Evolutionary conservation across 1,140 invertebrate genomes (phyloP).

Genomic region (Drosophila prosaltans): DNA sequence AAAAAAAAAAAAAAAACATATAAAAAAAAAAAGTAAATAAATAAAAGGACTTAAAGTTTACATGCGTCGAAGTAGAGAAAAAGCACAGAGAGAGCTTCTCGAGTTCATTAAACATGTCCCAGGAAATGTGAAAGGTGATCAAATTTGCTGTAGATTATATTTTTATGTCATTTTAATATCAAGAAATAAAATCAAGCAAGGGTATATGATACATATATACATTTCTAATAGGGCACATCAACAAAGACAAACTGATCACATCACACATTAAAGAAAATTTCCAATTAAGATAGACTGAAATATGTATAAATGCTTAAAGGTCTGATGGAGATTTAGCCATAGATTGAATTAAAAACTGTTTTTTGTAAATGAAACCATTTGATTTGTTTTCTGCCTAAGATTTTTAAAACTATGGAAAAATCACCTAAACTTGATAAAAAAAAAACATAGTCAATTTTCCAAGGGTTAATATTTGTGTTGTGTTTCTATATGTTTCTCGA

Average conservation of each 20-base stretch:
- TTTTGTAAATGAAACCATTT: no score
- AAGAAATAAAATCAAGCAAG: background rate
- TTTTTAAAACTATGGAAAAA: no score
- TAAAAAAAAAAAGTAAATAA: conserved; percentile 1
- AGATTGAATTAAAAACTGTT: no score
- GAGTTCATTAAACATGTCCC: conserved; percentile 2
- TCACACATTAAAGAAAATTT: background rate
- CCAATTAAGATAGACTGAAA: background rate
- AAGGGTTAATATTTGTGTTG: no score
- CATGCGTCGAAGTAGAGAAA: background rate
- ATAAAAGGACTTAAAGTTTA: conserved; percentile 13
- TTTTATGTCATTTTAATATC: background rate
- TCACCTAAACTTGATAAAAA: no score
- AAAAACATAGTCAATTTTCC: no score
- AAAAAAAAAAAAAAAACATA: background rate
- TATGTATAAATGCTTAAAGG: no score
- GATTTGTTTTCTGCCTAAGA: no score
- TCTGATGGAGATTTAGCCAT: no score
- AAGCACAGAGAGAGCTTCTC: background rate
- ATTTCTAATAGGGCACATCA: no score
- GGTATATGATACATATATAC: no score
- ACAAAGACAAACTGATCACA: background rate
- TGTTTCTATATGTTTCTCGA: no score
- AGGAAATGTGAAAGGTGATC: conserved; percentile 6
- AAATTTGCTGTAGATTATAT: conserved; percentile 8